These are phyloP conservation scores for Drosophila kokeensis DNA, from an alignment of 2,888 invertebrate genomes.

Conservation along the genomic window DNA sequence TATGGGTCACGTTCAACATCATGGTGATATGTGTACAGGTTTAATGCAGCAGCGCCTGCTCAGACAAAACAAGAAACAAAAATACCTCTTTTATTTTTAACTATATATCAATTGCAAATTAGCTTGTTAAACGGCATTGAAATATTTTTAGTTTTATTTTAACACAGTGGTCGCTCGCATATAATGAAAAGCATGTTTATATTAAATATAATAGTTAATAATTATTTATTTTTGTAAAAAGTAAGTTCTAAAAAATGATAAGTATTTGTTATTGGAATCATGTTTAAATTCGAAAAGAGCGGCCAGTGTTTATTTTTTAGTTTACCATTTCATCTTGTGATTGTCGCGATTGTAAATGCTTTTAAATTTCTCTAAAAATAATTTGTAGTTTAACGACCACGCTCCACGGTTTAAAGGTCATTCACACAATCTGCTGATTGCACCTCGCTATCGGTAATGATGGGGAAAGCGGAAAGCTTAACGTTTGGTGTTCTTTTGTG, in stretches of 20 bases:
- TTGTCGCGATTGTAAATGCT: constrained; percentile 31
- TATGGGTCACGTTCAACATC: constrained; percentile 5
- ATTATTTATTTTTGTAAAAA: background rate
- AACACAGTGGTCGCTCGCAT: background rate
- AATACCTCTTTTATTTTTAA: background rate
- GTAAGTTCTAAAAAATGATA: background rate
- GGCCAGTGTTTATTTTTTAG: background rate
- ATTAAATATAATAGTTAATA: background rate
- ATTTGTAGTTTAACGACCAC: constrained; percentile 24
- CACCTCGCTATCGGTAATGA: constrained; percentile 12
- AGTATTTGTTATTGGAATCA: background rate
- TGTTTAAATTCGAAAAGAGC: background rate
- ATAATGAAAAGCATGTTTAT: background rate
- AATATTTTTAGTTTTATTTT: background rate
- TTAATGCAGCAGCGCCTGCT: constrained; percentile 24
- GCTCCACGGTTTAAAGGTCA: constrained; percentile 16
- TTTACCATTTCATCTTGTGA: constrained; percentile 4
- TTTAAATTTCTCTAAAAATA: constrained; percentile 1
- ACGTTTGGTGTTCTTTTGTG: constrained; percentile 24
- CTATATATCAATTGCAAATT: background rate
- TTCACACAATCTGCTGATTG: constrained; percentile 10
- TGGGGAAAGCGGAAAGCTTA: constrained; percentile 26
- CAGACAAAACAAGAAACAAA: constrained; percentile 14
- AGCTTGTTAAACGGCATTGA: constrained; percentile 13
- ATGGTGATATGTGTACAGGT: constrained; percentile 48